phyloP scores from a whole-genome alignment of 2,797 vertebrate species.

The Erethizon dorsatum region DNA sequence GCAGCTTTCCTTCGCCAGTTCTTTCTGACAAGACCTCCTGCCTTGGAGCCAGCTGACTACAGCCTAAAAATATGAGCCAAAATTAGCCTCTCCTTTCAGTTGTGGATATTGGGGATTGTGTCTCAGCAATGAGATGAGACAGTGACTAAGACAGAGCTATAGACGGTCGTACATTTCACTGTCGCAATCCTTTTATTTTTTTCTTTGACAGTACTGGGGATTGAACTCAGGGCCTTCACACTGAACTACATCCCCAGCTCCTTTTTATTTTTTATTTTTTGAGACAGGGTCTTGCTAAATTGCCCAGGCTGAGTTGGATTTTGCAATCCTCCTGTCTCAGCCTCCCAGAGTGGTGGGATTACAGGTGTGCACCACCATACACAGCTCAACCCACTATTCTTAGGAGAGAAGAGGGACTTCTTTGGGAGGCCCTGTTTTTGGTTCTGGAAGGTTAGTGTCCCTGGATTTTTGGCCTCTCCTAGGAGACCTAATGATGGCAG shows the following conservation, averaged over 20 bases:
- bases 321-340: neutral
- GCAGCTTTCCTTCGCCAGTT: neutral
- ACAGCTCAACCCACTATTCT: neutral
- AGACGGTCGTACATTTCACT: neutral
- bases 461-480: neutral
- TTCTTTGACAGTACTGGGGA: neutral
- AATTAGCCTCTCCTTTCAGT: neutral
- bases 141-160: neutral
- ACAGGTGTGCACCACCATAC: neutral
- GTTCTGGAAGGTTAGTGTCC: neutral
- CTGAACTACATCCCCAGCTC: neutral
- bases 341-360: neutral
- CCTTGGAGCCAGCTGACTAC: neutral
- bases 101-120: neutral
- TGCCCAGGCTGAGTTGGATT: neutral
- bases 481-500: neutral
- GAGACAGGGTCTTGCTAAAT: neutral
- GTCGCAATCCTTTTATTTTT: neutral
- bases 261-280: neutral
- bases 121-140: neutral
- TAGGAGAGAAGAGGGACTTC: constrained; percentile 6
- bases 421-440: neutral
- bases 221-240: neutral
- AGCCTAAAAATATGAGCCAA: neutral
- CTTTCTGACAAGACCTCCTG: neutral